These are phyloP conservation scores for Pseudolaguvia tuberculata DNA, from an alignment of 2,113 vertebrate species.

Conservation along the genomic window DNA sequence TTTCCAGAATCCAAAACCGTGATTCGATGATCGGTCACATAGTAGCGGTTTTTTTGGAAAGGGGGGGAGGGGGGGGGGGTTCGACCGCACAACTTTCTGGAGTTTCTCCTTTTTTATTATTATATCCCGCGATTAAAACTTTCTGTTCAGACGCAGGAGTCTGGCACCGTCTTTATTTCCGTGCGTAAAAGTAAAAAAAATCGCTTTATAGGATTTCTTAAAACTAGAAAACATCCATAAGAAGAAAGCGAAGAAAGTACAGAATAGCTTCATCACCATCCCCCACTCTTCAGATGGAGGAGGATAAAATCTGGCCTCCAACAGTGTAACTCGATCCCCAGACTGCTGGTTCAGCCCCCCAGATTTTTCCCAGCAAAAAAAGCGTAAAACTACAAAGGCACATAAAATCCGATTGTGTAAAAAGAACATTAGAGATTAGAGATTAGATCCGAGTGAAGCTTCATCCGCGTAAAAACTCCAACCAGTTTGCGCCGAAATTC, in stretches of 20 bases:
- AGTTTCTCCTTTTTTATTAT: slow-evolving; percentile 21
- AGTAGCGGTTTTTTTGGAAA: not conserved
- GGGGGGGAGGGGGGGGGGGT: too few species aligned
- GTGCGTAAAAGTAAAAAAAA: not conserved
- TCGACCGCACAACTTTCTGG: not conserved
- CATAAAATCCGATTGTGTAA: not conserved
- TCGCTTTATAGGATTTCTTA: not conserved
- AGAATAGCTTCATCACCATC: slow-evolving; percentile 62
- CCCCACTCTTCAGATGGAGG: slow-evolving; percentile 60
- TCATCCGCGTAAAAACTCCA: not conserved
- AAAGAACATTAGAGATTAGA: too few species aligned
- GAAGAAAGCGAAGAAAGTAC: slow-evolving; percentile 45
- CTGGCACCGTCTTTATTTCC: not conserved
- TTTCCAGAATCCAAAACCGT: not conserved
- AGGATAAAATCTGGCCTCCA: slow-evolving; percentile 61
- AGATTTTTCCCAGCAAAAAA: slow-evolving; percentile 46
- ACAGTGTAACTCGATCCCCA: slow-evolving; percentile 68
- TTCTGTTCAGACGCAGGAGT: not conserved
- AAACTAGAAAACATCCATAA: not conserved
- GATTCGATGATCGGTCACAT: not conserved
- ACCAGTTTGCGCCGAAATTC: not conserved
- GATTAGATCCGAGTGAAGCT: too few species aligned
- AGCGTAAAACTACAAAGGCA: not conserved
- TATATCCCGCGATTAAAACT: not conserved
- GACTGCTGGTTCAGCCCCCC: slow-evolving; percentile 55